phyloP scores from a whole-genome alignment of 2,113 vertebrate species.

The Indicator indicator region DNA sequence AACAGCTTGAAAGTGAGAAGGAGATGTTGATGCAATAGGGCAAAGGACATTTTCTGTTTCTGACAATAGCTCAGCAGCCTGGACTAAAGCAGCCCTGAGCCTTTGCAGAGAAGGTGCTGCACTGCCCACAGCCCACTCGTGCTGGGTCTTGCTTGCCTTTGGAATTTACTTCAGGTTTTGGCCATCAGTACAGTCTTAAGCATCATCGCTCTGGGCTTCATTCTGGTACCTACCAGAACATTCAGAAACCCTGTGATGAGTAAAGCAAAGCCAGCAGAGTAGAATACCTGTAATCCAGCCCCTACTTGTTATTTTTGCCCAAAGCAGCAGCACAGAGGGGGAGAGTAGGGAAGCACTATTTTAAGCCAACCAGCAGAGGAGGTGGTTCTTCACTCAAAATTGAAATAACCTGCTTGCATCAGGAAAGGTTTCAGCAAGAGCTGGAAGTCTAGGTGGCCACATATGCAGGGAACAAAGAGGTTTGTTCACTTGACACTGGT shows the following conservation, averaged over 20 bases:
- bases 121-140: background rate
- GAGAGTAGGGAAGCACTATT: background rate
- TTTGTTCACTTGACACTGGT: background rate
- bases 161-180: background rate
- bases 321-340: background rate
- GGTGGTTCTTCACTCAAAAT: background rate
- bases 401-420: background rate
- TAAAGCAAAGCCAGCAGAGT: background rate
- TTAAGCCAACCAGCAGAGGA: background rate
- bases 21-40: background rate
- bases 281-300: background rate
- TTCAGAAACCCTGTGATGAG: background rate
- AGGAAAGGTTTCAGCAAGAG: background rate
- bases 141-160: background rate
- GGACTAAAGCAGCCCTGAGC: background rate
- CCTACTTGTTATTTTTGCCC: background rate
- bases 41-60: slow-evolving; percentile 14
- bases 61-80: background rate
- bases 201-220: background rate
- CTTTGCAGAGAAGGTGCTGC: background rate
- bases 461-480: background rate
- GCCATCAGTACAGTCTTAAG: background rate
- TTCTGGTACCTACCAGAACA: background rate
- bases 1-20: background rate
- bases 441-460: background rate